Conservation (phyloP, 2,113 vertebrate species). For the Scomber japonicus region DNA sequence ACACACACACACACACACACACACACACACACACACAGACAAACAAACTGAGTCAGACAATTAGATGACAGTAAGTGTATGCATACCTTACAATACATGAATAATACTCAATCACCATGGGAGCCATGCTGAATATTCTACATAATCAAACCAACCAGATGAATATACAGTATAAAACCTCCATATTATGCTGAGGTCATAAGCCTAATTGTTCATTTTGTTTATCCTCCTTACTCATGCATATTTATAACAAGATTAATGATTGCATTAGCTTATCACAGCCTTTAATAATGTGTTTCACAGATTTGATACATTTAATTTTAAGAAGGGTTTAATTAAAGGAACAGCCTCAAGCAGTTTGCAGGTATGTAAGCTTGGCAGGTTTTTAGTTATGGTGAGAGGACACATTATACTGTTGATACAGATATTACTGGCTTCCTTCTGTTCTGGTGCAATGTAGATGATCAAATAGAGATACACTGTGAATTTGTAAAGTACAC, state of each 20-base stretch:
- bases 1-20: not conserved
- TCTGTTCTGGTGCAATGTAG: too few relatives aligned
- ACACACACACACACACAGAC: too few relatives aligned
- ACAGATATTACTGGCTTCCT: too few relatives aligned
- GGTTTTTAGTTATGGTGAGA: too few relatives aligned
- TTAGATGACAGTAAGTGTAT: not conserved
- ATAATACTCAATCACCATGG: not conserved
- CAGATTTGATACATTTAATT: not conserved
- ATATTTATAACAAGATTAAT: constrained; percentile 11
- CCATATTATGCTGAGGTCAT: constrained; percentile 17
- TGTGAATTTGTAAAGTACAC: not conserved
- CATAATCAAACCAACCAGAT: constrained; percentile 4
- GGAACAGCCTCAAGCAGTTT: too few relatives aligned
- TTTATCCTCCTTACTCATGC: constrained; percentile 20
- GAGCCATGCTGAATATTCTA: not conserved
- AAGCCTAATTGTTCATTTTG: constrained; percentile 29
- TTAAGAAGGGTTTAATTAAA: not conserved
- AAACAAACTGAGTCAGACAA: not conserved
- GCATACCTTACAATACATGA: constrained; percentile 2
- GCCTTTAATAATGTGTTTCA: constrained; percentile 2
- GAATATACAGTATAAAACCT: constrained; percentile 4
- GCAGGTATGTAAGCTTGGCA: too few relatives aligned
- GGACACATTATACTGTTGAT: too few relatives aligned
- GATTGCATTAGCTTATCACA: constrained; percentile 5
- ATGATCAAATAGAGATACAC: too few relatives aligned